These are phyloP conservation scores for Drosophila melanogaster DNA, from an alignment of 1,140 invertebrate species.

Conservation along the genomic window Release_6_plus_ISO1_MT NC_004354.4:1679001-1679500, in stretches of 20 bases:
- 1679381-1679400: no score
- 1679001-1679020: conserved; percentile 8
- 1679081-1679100: conserved; percentile 35
- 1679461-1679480: no score
- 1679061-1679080: conserved; percentile 6
- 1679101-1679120: conserved; percentile 46
- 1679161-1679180: not conserved
- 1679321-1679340: not conserved
- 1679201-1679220: not conserved
- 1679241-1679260: not conserved
- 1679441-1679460: not conserved
- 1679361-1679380: not conserved
- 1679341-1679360: not conserved
- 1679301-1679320: not conserved
- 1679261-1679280: no score
- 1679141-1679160: conserved; percentile 37
- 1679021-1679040: not conserved
- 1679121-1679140: conserved; percentile 53
- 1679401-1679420: no score
- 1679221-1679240: not conserved
- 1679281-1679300: not conserved
- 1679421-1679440: no score
- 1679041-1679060: not conserved
- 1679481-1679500: not conserved
- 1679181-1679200: not conserved